Conservation (phyloP, 2,113 vertebrate genomes). For the Arothron firmamentum region DNA sequence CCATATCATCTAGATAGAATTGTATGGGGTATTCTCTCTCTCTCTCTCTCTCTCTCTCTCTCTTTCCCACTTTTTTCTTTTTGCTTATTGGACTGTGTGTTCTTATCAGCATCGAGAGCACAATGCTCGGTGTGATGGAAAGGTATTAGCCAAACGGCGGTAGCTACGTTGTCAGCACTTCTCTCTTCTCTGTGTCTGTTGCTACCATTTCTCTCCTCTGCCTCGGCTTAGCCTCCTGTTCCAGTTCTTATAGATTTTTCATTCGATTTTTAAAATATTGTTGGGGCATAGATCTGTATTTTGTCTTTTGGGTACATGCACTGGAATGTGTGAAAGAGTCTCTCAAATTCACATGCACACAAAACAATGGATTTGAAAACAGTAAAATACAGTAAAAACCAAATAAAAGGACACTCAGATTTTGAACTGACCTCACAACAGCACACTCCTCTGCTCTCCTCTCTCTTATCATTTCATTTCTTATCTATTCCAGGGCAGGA, state of each 20-base stretch:
- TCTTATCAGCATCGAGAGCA: conserved; percentile 72
- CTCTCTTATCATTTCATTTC: neutral
- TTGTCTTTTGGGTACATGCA: neutral
- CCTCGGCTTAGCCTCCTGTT: conserved; percentile 14
- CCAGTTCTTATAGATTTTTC: conserved; percentile 6
- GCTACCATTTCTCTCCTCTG: conserved; percentile 43
- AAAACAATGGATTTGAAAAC: neutral
- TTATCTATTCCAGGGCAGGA: neutral
- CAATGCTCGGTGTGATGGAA: conserved; percentile 73
- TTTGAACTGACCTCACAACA: neutral
- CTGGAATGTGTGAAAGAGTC: conserved; percentile 4
- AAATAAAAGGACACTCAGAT: neutral
- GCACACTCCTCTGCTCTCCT: neutral
- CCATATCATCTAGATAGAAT: conserved; percentile 68
- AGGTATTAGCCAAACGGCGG: conserved; percentile 67
- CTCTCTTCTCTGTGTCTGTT: conserved; percentile 45
- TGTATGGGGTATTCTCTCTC: conserved; percentile 51
- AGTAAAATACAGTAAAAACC: no score
- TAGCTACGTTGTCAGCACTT: conserved; percentile 71
- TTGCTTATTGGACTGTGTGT: conserved; percentile 72
- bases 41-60: conserved; percentile 15
- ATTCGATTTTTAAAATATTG: conserved; percentile 14
- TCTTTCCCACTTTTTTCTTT: conserved; percentile 25
- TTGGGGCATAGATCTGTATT: neutral
- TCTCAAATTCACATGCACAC: no score